Evolutionary conservation across 2,888 invertebrate genomes (phyloP).

Genomic region (Margaritifera margaritifera): DNA sequence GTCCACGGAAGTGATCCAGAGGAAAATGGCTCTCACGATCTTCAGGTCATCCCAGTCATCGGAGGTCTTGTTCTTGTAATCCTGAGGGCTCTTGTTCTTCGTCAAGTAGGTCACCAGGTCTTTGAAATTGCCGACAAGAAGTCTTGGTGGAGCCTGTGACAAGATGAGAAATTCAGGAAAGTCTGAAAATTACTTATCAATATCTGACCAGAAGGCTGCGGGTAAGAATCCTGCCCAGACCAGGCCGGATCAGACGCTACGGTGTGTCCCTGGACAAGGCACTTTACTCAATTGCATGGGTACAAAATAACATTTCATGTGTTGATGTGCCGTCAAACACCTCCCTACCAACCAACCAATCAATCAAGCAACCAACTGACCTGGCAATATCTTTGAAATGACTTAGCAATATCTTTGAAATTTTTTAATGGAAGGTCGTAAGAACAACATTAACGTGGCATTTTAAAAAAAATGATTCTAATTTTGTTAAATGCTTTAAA

Average conservation of each 20-base stretch:
- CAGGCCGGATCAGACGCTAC: too few species aligned
- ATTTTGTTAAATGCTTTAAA: too few species aligned
- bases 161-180: not conserved
- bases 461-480: too few species aligned
- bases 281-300: not conserved
- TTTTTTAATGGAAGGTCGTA: too few species aligned
- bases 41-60: constrained; percentile 51
- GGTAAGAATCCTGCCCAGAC: too few species aligned
- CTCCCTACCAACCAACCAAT: too few species aligned
- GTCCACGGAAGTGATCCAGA: constrained; percentile 67
- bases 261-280: too few species aligned
- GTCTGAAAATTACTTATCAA: not conserved
- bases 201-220: not conserved
- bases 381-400: too few species aligned
- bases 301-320: not conserved
- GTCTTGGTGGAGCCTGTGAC: constrained; percentile 47
- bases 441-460: too few species aligned
- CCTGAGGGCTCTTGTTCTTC: constrained; percentile 13
- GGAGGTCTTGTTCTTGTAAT: not conserved
- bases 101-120: constrained; percentile 57
- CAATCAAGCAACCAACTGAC: too few species aligned
- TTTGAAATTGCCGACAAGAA: constrained; percentile 53
- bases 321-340: too few species aligned
- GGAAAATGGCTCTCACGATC: constrained; percentile 62
- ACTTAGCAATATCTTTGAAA: too few species aligned